Conservation (phyloP, 2,113 vertebrate genomes). For the Promerops cafer region DNA sequence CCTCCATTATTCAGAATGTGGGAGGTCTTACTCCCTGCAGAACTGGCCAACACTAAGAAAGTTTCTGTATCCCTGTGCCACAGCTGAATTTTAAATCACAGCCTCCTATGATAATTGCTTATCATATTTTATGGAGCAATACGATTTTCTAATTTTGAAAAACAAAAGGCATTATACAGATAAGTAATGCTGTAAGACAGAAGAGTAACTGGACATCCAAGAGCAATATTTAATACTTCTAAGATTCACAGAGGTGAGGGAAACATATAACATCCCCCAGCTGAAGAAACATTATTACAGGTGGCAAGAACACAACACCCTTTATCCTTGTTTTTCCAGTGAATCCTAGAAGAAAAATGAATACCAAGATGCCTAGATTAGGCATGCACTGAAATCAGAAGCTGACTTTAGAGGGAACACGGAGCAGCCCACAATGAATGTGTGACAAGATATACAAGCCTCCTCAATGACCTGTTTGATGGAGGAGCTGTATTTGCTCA, state of each 20-base stretch:
- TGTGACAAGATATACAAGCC: neutral
- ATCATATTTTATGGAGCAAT: neutral
- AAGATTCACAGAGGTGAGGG: neutral
- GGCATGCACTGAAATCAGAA: neutral
- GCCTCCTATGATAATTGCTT: neutral
- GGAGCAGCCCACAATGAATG: neutral
- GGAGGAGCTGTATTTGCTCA: neutral
- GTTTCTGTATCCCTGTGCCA: neutral
- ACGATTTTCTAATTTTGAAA: neutral
- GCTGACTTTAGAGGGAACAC: neutral
- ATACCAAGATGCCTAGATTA: neutral
- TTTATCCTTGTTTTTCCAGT: neutral
- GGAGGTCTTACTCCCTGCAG: neutral
- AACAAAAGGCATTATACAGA: neutral
- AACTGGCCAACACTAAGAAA: neutral
- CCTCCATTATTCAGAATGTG: neutral
- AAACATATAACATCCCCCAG: neutral
- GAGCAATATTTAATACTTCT: neutral
- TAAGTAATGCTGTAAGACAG: neutral
- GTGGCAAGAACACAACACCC: neutral
- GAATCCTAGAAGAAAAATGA: neutral
- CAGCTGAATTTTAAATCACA: neutral
- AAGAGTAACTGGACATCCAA: neutral
- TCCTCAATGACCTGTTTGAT: neutral
- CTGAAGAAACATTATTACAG: neutral